Conservation (phyloP, 92 coral and sea anemone genomes). For the Paragorgia papillata region DNA sequence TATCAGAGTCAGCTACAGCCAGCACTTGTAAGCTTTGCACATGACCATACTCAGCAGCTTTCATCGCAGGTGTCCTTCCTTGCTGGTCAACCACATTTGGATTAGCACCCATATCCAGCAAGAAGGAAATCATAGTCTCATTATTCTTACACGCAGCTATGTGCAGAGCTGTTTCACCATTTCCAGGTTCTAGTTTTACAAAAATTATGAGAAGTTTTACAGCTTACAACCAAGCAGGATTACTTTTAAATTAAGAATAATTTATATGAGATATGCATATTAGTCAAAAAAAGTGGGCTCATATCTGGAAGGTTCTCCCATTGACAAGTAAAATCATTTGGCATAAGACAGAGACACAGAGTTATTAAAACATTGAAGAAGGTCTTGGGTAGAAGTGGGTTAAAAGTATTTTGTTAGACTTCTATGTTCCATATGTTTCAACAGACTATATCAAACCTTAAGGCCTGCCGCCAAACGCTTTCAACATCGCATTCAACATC, state of each 20-base stretch:
- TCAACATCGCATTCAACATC: no score
- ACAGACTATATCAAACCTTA: no score
- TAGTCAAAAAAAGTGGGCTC: no score
- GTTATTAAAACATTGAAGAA: no score
- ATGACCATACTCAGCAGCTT: conserved; percentile 97
- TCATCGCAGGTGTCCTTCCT: conserved; percentile 89
- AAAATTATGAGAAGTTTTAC: background rate
- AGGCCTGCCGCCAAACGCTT: no score
- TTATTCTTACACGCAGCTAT: conserved; percentile 96
- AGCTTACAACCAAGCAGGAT: background rate
- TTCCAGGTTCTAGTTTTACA: conserved; percentile 70
- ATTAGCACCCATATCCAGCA: conserved; percentile 88
- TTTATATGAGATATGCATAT: no score
- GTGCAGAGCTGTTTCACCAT: conserved; percentile 97
- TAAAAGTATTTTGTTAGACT: no score
- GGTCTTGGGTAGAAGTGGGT: no score
- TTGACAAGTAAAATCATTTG: no score
- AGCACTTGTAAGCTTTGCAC: conserved; percentile 77
- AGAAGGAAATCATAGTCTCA: conserved; percentile 80
- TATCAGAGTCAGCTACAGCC: conserved; percentile 78
- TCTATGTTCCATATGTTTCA: no score
- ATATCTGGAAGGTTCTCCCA: no score
- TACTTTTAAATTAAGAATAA: background rate
- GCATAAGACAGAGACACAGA: no score
- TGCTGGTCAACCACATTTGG: conserved; percentile 91